phyloP scores from a whole-genome alignment of 2,888 invertebrate species.

The Hoplodrina blanda region DNA sequence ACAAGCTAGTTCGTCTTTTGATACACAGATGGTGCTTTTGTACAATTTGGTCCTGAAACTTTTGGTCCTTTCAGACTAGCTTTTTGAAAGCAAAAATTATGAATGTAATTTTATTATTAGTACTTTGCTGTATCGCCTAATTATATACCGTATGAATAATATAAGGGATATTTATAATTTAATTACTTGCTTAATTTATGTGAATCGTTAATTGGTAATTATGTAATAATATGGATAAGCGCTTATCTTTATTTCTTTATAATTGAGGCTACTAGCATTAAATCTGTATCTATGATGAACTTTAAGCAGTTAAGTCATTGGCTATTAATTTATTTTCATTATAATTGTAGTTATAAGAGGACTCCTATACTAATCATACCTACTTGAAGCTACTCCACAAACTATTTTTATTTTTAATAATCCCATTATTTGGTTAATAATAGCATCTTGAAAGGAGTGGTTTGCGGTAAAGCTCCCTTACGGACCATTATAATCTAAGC shows the following conservation, averaged over 20 bases:
- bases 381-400: no score
- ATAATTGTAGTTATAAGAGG: not conserved
- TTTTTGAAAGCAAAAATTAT: not conserved
- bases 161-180: constrained; percentile 36
- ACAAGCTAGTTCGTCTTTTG: constrained; percentile 84
- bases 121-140: not conserved
- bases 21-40: constrained; percentile 81
- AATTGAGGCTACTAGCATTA: constrained; percentile 23
- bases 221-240: constrained; percentile 14
- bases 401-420: no score
- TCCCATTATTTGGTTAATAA: no score
- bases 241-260: constrained; percentile 33
- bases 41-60: constrained; percentile 5
- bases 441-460: not conserved
- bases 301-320: constrained; percentile 3
- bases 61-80: not conserved
- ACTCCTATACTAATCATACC: not conserved
- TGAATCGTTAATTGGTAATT: constrained; percentile 28
- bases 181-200: constrained; percentile 30
- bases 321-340: constrained; percentile 1
- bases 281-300: constrained; percentile 7
- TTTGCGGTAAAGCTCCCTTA: not conserved
- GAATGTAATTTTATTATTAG: not conserved
- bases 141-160: constrained; percentile 23
- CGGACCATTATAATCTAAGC: not conserved